A percentile compares a stretch with the other conserved stretches of the same genome.
phyloP scores from a whole-genome alignment of 2,888 invertebrate genomes.

The Pelosia muscerda region DNA sequence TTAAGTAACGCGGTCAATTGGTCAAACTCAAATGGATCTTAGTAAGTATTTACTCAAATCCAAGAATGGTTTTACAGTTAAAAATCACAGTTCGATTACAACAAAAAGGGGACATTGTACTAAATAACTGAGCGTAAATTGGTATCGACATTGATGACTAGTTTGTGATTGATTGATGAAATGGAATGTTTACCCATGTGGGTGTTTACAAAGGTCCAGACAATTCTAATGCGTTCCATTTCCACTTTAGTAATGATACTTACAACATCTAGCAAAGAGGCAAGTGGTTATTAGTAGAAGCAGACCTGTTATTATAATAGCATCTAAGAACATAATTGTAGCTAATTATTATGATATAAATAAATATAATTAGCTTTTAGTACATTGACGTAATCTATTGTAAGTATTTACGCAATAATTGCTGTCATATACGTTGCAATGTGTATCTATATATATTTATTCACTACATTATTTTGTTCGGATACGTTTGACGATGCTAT shows the following conservation, averaged over 20 bases:
- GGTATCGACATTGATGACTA: constrained; percentile 59
- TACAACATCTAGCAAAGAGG: constrained; percentile 36
- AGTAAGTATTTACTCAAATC: constrained; percentile 34
- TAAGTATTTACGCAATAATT: constrained; percentile 31
- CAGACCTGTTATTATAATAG: constrained; percentile 30
- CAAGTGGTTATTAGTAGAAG: constrained; percentile 16
- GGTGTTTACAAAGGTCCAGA: constrained; percentile 59
- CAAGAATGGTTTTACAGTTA: constrained; percentile 31
- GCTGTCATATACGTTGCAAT: constrained; percentile 26
- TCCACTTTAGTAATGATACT: constrained; percentile 48
- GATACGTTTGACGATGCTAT: not conserved
- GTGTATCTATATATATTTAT: constrained; percentile 38
- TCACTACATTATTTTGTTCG: constrained; percentile 11
- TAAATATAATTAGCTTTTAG: constrained; percentile 24
- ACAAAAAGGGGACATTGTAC: constrained; percentile 27
- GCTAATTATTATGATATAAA: constrained; percentile 29
- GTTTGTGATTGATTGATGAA: constrained; percentile 66
- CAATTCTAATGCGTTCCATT: constrained; percentile 61
- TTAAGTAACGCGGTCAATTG: not conserved
- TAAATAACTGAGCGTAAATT: constrained; percentile 41
- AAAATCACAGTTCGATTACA: constrained; percentile 42
- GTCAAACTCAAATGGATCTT: not conserved
- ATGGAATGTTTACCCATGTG: constrained; percentile 58
- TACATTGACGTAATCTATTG: constrained; percentile 35
- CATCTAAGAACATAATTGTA: constrained; percentile 26